Evolutionary conservation across 2,113 vertebrate genomes (phyloP).

Genomic region (Aythya baeri): DNA sequence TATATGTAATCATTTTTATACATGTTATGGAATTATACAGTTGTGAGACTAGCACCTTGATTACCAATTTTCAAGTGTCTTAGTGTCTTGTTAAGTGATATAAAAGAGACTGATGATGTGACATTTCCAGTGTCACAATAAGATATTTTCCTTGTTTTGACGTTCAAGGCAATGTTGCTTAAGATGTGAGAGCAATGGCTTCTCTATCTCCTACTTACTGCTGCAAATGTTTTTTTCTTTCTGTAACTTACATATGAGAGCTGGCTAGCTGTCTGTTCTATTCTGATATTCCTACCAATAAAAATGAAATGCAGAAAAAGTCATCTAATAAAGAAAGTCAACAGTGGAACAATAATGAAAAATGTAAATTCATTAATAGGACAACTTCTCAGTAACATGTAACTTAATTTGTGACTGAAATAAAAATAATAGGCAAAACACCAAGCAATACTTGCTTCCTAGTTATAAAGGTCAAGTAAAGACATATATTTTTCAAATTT

Average conservation of each 20-base stretch:
- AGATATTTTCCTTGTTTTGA: neutral
- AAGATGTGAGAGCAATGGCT: neutral
- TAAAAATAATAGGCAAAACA: neutral
- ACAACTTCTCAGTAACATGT: neutral
- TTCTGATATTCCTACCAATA: neutral
- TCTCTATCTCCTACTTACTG: neutral
- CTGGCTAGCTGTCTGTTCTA: neutral
- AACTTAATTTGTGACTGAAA: neutral
- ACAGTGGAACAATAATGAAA: neutral
- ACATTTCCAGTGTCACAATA: neutral
- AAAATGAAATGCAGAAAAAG: neutral
- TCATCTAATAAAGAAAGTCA: neutral
- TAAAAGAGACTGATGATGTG: neutral
- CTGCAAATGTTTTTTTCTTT: neutral
- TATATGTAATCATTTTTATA: neutral
- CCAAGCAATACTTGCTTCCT: neutral
- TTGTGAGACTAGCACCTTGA: neutral
- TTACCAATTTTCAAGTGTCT: neutral
- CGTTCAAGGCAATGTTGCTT: neutral
- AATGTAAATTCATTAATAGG: neutral
- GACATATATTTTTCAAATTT: neutral
- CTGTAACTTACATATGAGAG: neutral
- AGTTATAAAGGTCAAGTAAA: neutral
- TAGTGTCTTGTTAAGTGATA: neutral
- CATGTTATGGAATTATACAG: neutral